Base-by-base conservation (phyloP, 2,797 vertebrate genomes). In the Anguilla anguilla region DNA sequence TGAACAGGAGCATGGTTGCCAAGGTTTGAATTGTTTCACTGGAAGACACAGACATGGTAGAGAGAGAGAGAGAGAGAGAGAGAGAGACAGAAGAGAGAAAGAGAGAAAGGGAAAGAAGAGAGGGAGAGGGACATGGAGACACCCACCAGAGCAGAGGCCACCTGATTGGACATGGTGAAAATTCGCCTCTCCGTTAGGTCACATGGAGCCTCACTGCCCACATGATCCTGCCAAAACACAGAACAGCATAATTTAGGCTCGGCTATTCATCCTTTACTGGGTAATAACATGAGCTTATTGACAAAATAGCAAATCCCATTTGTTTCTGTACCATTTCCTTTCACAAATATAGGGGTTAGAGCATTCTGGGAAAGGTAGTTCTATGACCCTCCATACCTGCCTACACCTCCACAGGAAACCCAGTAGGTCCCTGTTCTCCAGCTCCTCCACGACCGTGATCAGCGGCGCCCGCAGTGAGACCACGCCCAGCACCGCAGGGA, bases 81-180 rank as follows among this genome's bases (percentile, higher is more conserved):
- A 13, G 57, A 17, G 17, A 15, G 10, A 28, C 55, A 53, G 51
- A 53, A 64, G 74, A 77, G 61, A 84, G n/a, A 55, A n/a, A 31
- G 31, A 15, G 25, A 53, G 51, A 13, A 11, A 13, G 11, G 51
- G 43, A 67, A 22, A 28, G 35, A 19, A 87, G 43, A 72, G n/a
- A 35, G 17, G 53, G 35, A 46, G 46, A 31, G 28, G 25, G 83
- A 28, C 25, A 59, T 0, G 88, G 43, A 83, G 84, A 84, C 83
- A 95, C 97, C 96, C 94, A 99, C 98, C 97, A 99, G 93, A 22
- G 97, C 98, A 83, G 95, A 95, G 69, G 96, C 96, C 91, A 98
- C 96, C 89, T 99, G 97, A 72, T 91, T 95, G 83, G 97, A 97
- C 89, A 98, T 95, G 77, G 95, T 96, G 89, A 97, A 98, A 6